phyloP scores from a whole-genome alignment of 2,888 invertebrate species.

The Germaria angustata region DNA sequence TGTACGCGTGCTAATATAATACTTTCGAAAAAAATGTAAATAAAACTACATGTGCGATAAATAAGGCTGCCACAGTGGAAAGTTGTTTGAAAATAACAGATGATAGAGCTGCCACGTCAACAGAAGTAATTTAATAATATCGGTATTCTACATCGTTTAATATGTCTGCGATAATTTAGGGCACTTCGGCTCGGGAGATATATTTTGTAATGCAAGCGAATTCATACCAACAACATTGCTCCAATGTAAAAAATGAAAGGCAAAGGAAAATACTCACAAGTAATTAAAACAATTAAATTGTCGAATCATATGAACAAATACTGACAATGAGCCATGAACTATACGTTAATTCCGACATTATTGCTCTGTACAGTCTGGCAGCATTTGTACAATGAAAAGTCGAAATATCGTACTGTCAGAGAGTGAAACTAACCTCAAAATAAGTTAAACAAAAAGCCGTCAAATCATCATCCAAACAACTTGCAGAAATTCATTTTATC shows the following conservation, averaged over 20 bases:
- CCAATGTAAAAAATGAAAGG: no score
- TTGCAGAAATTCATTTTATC: slow-evolving; percentile 29
- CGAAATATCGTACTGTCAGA: slow-evolving; percentile 69
- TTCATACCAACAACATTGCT: no score
- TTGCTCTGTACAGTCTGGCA: slow-evolving; percentile 56
- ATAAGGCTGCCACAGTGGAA: slow-evolving; percentile 11
- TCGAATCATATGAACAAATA: no score
- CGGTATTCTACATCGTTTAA: no score
- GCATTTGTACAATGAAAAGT: slow-evolving; percentile 71
- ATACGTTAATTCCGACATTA: no score
- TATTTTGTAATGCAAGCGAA: no score
- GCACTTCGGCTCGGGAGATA: no score
- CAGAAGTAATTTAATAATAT: no score
- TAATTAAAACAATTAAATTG: no score
- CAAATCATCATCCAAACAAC: slow-evolving; percentile 75
- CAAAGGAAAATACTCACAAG: no score
- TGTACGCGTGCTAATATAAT: background rate
- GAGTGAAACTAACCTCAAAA: slow-evolving; percentile 67
- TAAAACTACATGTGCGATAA: slow-evolving; percentile 42
- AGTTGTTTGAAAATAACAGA: background rate
- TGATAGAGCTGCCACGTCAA: background rate
- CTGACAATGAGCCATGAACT: no score
- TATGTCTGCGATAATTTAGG: no score
- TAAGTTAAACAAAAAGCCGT: slow-evolving; percentile 76
- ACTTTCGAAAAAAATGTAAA: slow-evolving; percentile 44